Conservation (phyloP, 2,888 invertebrate genomes). For the Platycheirus rosarum region DNA sequence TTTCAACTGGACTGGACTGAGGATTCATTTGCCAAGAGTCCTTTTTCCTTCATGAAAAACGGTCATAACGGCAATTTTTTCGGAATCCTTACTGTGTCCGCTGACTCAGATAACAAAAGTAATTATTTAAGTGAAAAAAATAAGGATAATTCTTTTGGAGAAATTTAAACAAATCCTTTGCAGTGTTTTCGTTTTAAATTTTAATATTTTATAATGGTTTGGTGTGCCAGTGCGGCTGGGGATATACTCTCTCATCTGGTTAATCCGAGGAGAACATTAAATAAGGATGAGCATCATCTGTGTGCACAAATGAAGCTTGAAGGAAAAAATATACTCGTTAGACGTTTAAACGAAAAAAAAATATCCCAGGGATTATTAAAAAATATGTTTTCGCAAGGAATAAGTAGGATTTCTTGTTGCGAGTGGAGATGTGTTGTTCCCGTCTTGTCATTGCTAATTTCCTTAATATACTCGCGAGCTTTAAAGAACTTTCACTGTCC, state of each 20-base stretch:
- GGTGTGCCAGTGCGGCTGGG: neutral
- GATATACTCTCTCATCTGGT: conserved; percentile 34
- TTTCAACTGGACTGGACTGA: conserved; percentile 34
- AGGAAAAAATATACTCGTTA: neutral
- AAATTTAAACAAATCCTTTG: conserved; percentile 1
- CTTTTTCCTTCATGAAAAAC: neutral
- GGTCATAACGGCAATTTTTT: neutral
- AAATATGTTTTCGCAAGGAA: conserved; percentile 5
- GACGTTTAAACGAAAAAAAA: neutral
- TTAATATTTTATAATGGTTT: conserved; percentile 40
- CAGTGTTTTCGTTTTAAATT: neutral
- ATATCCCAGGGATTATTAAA: neutral
- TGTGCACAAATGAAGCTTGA: neutral
- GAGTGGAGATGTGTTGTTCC: no score
- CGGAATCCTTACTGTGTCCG: neutral
- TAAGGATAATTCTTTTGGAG: conserved; percentile 6
- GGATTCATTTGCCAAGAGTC: conserved; percentile 21
- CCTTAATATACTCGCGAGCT: conserved; percentile 32
- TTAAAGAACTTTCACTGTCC: no score
- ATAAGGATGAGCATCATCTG: neutral
- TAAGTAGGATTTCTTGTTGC: conserved; percentile 8
- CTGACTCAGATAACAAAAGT: neutral
- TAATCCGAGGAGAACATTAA: conserved; percentile 10
- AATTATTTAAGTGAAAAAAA: conserved; percentile 29
- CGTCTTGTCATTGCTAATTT: conserved; percentile 39